Conservation (phyloP, 92 coral and sea anemone genomes). For the Meandrina meandrites region DNA sequence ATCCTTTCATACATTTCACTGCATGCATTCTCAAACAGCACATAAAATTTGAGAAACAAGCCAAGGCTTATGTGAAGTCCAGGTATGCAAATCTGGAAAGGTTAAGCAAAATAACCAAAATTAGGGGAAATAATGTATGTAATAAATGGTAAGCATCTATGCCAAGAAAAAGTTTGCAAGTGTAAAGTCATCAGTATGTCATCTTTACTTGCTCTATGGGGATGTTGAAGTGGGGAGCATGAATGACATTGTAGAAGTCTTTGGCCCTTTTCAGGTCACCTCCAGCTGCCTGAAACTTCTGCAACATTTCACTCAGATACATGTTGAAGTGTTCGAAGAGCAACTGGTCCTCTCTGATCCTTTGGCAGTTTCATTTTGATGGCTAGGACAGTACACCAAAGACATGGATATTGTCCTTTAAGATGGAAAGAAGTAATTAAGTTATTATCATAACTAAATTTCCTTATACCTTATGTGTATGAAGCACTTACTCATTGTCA, state of each 20-base stretch:
- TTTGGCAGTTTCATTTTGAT: not conserved
- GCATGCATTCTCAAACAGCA: not conserved
- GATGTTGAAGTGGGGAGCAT: constrained; percentile 9
- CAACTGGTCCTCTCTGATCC: not conserved
- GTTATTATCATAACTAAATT: not conserved
- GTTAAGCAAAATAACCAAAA: too few species aligned
- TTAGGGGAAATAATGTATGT: not conserved
- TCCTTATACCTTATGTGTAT: not conserved
- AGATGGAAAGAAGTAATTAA: not conserved
- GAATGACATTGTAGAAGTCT: constrained; percentile 3
- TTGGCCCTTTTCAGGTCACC: not conserved
- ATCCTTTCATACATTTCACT: constrained; percentile 4
- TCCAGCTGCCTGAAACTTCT: constrained; percentile 12
- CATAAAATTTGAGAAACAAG: constrained; percentile 18
- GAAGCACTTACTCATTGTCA: not conserved
- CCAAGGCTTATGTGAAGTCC: constrained; percentile 32
- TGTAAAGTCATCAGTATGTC: not conserved
- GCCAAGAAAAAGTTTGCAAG: not conserved
- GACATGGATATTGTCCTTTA: not conserved
- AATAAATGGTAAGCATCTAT: not conserved
- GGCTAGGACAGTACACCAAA: constrained; percentile 2
- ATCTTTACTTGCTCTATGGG: not conserved
- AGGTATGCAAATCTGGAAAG: constrained; percentile 21
- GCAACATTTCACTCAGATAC: not conserved
- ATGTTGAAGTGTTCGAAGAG: not conserved